Evolutionary conservation across 2,113 vertebrate genomes (phyloP).

Genomic region (Albula goreensis): DNA sequence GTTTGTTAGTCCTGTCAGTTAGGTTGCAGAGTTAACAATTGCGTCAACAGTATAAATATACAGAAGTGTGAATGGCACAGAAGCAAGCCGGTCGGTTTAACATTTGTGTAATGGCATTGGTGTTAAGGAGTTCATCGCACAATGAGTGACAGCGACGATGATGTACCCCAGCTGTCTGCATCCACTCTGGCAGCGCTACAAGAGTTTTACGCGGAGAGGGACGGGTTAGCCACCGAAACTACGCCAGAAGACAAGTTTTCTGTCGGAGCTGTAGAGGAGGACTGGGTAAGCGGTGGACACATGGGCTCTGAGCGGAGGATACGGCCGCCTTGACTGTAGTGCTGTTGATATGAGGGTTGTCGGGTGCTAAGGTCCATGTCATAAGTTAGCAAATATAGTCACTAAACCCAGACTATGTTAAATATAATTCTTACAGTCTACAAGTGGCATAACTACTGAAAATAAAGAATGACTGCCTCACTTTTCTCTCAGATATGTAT

Average conservation of each 20-base stretch:
- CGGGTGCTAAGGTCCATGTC: no score
- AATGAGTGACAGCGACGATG: slow-evolving; percentile 83
- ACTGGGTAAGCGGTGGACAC: slow-evolving; percentile 77
- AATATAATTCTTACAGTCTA: no score
- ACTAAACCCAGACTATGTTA: no score
- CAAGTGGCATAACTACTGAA: not conserved
- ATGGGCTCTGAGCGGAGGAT: no score
- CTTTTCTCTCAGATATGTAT: not conserved
- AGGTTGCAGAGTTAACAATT: not conserved
- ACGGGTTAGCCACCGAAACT: slow-evolving; percentile 38
- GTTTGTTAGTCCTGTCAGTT: not conserved
- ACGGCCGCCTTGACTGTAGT: no score
- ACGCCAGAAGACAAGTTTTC: slow-evolving; percentile 60
- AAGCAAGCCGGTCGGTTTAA: not conserved
- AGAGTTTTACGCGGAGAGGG: slow-evolving; percentile 84
- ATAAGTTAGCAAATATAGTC: no score
- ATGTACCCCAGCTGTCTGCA: slow-evolving; percentile 79
- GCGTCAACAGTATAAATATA: no score
- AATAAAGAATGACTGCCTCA: not conserved
- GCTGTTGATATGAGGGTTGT: no score
- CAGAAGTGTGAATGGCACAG: no score
- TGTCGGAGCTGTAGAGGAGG: slow-evolving; percentile 82
- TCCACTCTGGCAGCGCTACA: slow-evolving; percentile 82
- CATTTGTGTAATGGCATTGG: not conserved
- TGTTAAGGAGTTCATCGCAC: slow-evolving; percentile 5